A percentile compares a stretch with the other conserved stretches of the same genome.
Evolutionary conservation across 2,797 vertebrate species (phyloP).

Genomic region (Phaenicophaeus curvirostris): DNA sequence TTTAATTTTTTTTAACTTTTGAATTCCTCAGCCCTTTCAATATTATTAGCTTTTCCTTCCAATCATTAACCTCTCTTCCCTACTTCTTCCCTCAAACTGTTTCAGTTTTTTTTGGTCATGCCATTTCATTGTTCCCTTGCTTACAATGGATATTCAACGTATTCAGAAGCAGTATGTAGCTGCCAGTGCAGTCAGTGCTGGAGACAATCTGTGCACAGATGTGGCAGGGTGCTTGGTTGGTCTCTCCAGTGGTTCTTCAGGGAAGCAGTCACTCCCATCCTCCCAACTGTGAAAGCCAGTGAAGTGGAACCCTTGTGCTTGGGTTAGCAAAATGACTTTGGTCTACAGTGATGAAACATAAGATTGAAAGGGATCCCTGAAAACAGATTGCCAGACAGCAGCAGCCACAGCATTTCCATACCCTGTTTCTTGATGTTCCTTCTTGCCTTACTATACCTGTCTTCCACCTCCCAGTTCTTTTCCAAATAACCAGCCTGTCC

Average conservation of each 20-base stretch:
- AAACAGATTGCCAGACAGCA: fast-evolving
- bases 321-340: neutral
- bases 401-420: neutral
- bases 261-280: neutral
- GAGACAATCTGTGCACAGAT: fast-evolving
- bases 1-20: too few species aligned
- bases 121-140: neutral
- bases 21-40: neutral
- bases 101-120: neutral
- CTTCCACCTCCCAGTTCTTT: neutral
- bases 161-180: neutral
- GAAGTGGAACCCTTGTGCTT: neutral
- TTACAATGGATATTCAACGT: neutral
- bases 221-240: neutral
- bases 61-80: neutral
- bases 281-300: neutral
- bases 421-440: neutral
- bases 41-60: neutral
- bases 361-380: neutral
- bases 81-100: neutral
- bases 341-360: neutral
- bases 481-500: neutral
- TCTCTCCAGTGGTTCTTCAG: neutral
- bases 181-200: neutral
- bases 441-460: neutral